Evolutionary conservation across 1,140 invertebrate genomes (phyloP), one percentile per base, ranked within the genome.

Genomic region (Drosophila santomea): DNA sequence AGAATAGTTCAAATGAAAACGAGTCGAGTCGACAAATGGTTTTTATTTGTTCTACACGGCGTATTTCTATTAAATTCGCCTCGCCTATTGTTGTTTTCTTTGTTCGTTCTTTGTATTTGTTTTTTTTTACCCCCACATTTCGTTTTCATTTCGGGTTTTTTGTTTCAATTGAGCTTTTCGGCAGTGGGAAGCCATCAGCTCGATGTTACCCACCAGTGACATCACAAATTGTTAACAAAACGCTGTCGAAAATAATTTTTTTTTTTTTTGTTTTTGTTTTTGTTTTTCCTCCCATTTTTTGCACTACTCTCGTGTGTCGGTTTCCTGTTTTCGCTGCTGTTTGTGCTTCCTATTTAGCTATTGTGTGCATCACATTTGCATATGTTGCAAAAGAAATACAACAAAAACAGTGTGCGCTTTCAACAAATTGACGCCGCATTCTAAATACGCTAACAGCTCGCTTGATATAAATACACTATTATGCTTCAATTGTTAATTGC

Each of bases 11-110:
- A 59, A 78, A 75, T 78, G 59, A 61, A 79, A 80, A 67, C 59
- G 57, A 56, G 72, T 62, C 59, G 57, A 56, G 72, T 62, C 68
- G 39, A 80, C 82, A 90, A 85, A 90, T 85, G 74, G 63, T 80
- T 89, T 88, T 88, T 84, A 85, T 89, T 89, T 89, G 79, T 80
- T 61, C 57, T 61, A 64, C 74, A 81, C 81, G 45, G 73, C 44
- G 48, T 67, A 77, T 79, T 79, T 84, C 68, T 84, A 84, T 89
- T 77, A 71, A 71, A 84, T 66, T 89, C 67, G 73, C 55, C 67
- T 58, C 52, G 55, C 63, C 76, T 59, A 62, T 79, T 84, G 75
- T 79, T 43, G 54, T 36, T 57, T 41, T 52, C 15, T 43, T 51
- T 77, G 76, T 47, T 57, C 2, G 43, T 23, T 12, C 28, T 38